A percentile compares a stretch with the other conserved stretches of the same genome.
Conservation (phyloP, 2,113 vertebrate species). For the Otis tarda region DNA sequence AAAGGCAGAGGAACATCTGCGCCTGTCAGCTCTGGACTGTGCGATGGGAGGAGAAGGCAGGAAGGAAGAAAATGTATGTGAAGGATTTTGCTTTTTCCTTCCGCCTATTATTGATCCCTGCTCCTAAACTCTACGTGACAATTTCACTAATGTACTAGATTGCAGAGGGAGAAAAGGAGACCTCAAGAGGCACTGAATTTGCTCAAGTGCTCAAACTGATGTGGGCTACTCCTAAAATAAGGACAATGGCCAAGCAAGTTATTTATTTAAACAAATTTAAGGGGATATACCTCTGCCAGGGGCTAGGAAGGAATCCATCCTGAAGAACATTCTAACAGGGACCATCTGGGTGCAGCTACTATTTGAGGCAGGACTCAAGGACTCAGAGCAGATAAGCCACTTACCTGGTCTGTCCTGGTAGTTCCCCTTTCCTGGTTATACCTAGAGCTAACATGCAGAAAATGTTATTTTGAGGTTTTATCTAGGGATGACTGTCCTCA, state of each 20-base stretch:
- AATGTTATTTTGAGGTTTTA: background rate
- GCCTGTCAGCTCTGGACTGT: background rate
- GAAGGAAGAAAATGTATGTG: background rate
- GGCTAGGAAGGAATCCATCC: background rate
- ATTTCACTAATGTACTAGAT: background rate
- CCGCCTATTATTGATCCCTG: background rate
- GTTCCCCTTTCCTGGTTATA: background rate
- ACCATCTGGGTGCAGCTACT: background rate
- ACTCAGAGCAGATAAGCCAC: background rate
- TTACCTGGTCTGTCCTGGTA: background rate
- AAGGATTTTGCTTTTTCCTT: background rate
- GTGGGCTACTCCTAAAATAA: background rate
- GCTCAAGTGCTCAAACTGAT: background rate
- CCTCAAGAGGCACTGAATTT: background rate
- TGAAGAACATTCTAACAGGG: background rate
- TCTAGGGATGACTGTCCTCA: background rate
- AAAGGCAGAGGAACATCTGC: background rate
- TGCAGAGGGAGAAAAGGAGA: background rate
- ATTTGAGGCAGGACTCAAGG: background rate
- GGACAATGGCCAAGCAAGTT: background rate
- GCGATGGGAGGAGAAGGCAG: background rate
- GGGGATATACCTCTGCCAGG: background rate
- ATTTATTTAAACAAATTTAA: background rate
- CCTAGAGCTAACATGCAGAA: background rate
- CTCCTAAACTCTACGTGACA: background rate